Evolutionary conservation across 2,888 invertebrate genomes (phyloP), one percentile per base, ranked within the genome.

Genomic region (Hirtodrosophila cameraria): DNA sequence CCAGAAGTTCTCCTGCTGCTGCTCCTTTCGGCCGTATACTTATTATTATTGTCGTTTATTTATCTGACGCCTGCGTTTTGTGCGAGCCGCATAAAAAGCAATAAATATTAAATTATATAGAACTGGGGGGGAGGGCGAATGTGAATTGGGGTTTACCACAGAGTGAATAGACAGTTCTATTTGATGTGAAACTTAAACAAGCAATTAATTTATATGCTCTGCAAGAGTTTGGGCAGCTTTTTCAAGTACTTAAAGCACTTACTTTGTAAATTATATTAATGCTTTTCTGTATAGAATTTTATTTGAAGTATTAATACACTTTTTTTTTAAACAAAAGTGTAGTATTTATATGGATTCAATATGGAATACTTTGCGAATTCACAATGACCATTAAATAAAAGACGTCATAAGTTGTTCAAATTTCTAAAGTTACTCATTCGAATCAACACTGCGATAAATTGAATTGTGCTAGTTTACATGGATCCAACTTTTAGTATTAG

Each of bases 41-140:
- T 64, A 66, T 64, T 74, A 70, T 71, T 77, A 67, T 76, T 76
- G 77, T 71, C 68, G 72, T 72, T 75, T 75, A 72, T 73, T 73
- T 76, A 73, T 76, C 74, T 75, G 61, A 75, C 75, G 74, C 75
- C 74, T 73, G 68, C 61, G 73, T 75, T 67, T 75, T 71, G 71
- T 75, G 61, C 73, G 69, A 57, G 49, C 61, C 64, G 61, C 62
- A 72, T 69, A 75, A 75, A 75, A 75, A 65, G 75, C 75, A 72
- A 76, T 76, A 76, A 76, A 76, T 76, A 73, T 73, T 75, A 76
- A 76, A 76, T 75, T 76, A 66, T 69, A 45, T 54, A 31, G 31
- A 16, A 9, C 1, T 2, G 9, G 23, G 13, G 25, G 9, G 27
- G 41, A 6, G 30, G 7, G 20, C 33, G 43, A 54, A 50, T 38